These are phyloP conservation scores for Prionace glauca DNA, from an alignment of 2,797 vertebrate species.

Conservation along the genomic window DNA sequence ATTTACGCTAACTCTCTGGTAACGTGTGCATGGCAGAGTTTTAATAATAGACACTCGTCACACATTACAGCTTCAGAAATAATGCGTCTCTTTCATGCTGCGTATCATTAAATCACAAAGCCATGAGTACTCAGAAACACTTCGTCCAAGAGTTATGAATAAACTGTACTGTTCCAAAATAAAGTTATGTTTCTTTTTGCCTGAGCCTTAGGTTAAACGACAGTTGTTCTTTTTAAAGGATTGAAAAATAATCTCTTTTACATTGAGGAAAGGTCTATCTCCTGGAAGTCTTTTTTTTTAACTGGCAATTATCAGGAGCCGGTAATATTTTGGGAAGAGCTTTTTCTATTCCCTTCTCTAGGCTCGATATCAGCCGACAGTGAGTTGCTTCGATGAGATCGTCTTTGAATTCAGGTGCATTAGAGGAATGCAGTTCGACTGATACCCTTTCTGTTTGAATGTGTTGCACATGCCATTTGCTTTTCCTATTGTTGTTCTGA, in stretches of 20 bases:
- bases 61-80: neutral
- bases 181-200: neutral
- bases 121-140: neutral
- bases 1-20: neutral
- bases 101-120: neutral
- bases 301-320: neutral
- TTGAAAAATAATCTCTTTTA: neutral
- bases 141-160: slow-evolving; percentile 3
- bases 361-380: neutral
- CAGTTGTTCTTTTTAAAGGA: neutral
- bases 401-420: slow-evolving; percentile 8
- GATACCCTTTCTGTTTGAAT: neutral
- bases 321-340: neutral
- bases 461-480: neutral
- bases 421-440: neutral
- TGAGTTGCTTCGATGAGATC: neutral
- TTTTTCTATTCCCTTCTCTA: neutral
- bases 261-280: neutral
- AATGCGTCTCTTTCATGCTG: slow-evolving; percentile 2
- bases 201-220: neutral
- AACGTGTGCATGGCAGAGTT: slow-evolving; percentile 6
- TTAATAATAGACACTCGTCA: neutral
- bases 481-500: neutral
- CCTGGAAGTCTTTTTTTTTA: neutral
- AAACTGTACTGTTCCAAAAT: slow-evolving; percentile 11